Percentiles rank a stretch among this genome's conserved stretches.
Evolutionary conservation across 2,113 vertebrate genomes (phyloP).

Genomic region (Emydura subglobosa): DNA sequence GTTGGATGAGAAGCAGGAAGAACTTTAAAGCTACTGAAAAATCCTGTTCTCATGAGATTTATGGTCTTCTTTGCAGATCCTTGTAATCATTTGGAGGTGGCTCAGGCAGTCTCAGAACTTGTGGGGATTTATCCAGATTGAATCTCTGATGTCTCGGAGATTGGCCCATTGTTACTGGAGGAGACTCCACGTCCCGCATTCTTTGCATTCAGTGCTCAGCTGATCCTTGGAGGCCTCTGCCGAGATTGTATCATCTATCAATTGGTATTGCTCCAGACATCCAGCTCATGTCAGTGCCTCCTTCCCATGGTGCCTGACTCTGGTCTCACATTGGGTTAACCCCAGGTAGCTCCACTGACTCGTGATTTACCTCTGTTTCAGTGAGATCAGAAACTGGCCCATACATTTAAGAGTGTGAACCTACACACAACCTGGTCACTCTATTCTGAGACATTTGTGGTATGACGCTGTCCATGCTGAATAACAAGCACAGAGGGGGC

Average conservation of each 20-base stretch:
- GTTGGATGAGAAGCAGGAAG: neutral
- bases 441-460: neutral
- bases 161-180: neutral
- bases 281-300: neutral
- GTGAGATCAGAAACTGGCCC: neutral
- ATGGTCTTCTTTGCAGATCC: neutral
- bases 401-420: neutral
- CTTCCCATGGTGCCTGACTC: too few species aligned
- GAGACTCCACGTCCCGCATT: neutral
- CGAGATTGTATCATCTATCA: neutral
- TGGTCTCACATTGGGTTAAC: neutral
- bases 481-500: neutral
- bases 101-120: neutral
- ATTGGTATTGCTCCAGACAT: neutral
- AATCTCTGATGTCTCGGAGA: neutral
- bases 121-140: neutral
- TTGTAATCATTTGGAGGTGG: neutral
- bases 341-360: neutral
- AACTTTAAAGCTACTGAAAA: neutral
- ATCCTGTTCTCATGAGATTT: neutral
- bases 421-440: neutral
- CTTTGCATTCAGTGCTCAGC: neutral
- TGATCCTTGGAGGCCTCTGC: neutral
- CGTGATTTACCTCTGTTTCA: neutral
- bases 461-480: neutral